A percentile compares a stretch with the other conserved stretches of the same genome.
Evolutionary conservation across 1,140 invertebrate genomes (phyloP).

Genomic region (Gonioctena quinquepunctata): DNA sequence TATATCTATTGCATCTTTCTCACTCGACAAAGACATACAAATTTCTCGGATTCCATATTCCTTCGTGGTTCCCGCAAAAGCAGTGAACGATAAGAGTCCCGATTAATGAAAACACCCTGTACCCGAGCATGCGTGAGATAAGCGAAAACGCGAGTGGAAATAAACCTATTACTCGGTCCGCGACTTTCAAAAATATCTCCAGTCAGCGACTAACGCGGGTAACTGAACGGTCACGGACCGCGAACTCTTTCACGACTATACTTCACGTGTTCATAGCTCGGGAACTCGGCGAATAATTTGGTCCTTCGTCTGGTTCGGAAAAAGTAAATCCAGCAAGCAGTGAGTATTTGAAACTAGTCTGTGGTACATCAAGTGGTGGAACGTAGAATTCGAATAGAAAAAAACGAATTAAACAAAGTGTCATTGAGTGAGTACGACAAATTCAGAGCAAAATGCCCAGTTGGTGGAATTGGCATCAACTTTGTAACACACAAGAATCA

Average conservation of each 20-base stretch:
- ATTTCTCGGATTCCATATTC: too few species aligned
- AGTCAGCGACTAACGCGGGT: not conserved
- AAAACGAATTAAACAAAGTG: too few species aligned
- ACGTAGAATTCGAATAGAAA: not conserved
- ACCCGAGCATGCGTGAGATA: not conserved
- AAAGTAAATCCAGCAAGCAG: not conserved
- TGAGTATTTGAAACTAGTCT: not conserved
- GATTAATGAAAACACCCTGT: not conserved
- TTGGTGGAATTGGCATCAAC: too few species aligned
- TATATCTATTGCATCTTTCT: too few species aligned
- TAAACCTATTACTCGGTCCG: not conserved
- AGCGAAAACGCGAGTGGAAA: not conserved
- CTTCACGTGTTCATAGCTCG: not conserved
- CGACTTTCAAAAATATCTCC: constrained; percentile 12
- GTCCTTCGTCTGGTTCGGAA: too few species aligned
- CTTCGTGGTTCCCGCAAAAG: not conserved
- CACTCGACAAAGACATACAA: too few species aligned
- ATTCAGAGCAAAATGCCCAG: too few species aligned
- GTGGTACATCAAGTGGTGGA: not conserved
- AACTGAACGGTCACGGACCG: not conserved
- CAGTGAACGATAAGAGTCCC: not conserved
- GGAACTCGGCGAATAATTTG: too few species aligned
- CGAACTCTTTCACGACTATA: not conserved
- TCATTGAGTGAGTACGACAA: too few species aligned
- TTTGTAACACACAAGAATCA: too few species aligned